A percentile compares a stretch with the other conserved stretches of the same genome.
Evolutionary conservation across 2,113 vertebrate species (phyloP).

Genomic region (Periophthalmodon schlosseri): DNA sequence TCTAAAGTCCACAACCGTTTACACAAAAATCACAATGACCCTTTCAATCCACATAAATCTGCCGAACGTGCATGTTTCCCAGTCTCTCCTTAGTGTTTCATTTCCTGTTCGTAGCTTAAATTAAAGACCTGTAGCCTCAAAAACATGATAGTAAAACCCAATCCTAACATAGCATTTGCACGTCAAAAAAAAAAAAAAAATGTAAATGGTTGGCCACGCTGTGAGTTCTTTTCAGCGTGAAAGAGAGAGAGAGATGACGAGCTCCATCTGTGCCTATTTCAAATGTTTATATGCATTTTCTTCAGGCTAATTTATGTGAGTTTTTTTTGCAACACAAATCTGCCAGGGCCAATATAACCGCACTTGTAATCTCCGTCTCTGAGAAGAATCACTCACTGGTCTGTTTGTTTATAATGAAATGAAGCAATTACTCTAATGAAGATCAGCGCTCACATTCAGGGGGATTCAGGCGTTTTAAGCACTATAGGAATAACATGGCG

Average conservation of each 20-base stretch:
- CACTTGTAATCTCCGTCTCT: conserved; percentile 55
- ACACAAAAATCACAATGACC: conserved; percentile 41
- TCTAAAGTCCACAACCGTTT: conserved; percentile 35
- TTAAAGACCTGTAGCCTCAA: conserved; percentile 19
- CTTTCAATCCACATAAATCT: conserved; percentile 25
- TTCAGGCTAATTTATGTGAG: conserved; percentile 62
- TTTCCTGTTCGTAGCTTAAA: conserved; percentile 44
- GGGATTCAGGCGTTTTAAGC: conserved; percentile 30
- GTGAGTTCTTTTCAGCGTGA: conserved; percentile 39
- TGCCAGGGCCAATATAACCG: conserved; percentile 63
- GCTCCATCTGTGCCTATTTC: conserved; percentile 61
- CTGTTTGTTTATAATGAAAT: conserved; percentile 65
- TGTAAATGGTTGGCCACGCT: conserved; percentile 43
- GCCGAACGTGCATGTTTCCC: conserved; percentile 11
- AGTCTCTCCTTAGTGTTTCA: conserved; percentile 45
- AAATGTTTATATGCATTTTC: conserved; percentile 59
- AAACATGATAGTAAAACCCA: conserved; percentile 25
- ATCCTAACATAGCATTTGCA: conserved; percentile 22
- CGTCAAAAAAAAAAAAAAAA: conserved; percentile 25
- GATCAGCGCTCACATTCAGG: conserved; percentile 47
- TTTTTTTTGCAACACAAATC: conserved; percentile 60
- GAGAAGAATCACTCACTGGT: conserved; percentile 60
- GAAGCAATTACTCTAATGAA: conserved; percentile 66
- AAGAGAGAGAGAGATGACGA: conserved; percentile 59
- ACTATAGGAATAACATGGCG: conserved; percentile 21